Percentiles rank a stretch among this genome's conserved stretches.
phyloP scores from a whole-genome alignment of 1,140 invertebrate species.

The Drosophila leontia region DNA sequence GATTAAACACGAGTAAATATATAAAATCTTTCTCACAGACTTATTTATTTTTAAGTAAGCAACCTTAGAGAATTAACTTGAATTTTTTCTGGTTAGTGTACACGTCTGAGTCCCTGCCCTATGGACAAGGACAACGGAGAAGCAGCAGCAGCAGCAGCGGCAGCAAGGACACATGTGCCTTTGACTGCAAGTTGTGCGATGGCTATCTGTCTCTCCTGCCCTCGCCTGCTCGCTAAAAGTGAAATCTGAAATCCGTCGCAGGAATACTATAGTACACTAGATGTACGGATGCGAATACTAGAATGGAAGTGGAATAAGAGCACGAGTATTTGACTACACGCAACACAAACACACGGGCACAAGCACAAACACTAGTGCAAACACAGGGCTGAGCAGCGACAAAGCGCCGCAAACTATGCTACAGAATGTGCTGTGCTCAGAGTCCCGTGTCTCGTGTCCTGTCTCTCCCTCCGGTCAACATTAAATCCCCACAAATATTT shows the following conservation, averaged over 20 bases:
- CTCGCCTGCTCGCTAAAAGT: conserved; percentile 64
- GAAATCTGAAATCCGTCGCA: conserved; percentile 74
- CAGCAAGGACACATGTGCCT: conserved; percentile 74
- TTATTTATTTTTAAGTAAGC: not conserved
- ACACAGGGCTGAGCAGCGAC: conserved; percentile 36
- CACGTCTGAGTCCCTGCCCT: conserved; percentile 24
- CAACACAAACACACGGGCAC: conserved; percentile 54
- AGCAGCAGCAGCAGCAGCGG: conserved; percentile 1
- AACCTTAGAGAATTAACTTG: not conserved
- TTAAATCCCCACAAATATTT: conserved; percentile 78
- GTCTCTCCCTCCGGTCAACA: conserved; percentile 41
- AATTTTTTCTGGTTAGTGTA: conserved; percentile 5
- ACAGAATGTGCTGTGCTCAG: conserved; percentile 10
- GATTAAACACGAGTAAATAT: not conserved
- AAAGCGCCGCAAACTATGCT: conserved; percentile 59
- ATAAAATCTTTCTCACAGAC: not conserved
- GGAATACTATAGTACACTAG: conserved; percentile 31
- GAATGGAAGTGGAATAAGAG: conserved; percentile 7
- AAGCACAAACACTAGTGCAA: conserved; percentile 34
- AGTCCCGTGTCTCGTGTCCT: conserved; percentile 11
- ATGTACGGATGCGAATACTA: conserved; percentile 49
- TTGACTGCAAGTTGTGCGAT: conserved; percentile 72
- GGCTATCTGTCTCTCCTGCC: conserved; percentile 41
- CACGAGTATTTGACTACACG: conserved; percentile 50
- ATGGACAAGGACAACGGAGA: conserved; percentile 71